A percentile compares a stretch with the other conserved stretches of the same genome.
phyloP scores from a whole-genome alignment of 2,888 invertebrate species.

The Lampropteryx suffumata region DNA sequence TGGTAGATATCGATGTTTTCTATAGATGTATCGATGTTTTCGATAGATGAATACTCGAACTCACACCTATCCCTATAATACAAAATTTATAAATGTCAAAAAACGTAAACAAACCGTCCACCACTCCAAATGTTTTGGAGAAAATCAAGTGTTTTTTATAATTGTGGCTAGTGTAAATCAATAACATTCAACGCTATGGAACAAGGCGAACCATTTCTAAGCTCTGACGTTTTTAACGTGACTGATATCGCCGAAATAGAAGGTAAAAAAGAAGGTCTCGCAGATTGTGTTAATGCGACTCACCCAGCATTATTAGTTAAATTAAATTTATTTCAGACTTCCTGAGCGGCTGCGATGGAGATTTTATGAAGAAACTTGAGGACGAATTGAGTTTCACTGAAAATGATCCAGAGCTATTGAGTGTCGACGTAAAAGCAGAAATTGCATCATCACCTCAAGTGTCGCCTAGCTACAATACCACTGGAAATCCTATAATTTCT shows the following conservation, averaged over 20 bases:
- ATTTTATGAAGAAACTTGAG: slow-evolving; percentile 82
- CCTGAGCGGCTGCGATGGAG: slow-evolving; percentile 86
- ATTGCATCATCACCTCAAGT: slow-evolving; percentile 54
- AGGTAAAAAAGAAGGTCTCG: slow-evolving; percentile 71
- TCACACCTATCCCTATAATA: too few relatives aligned
- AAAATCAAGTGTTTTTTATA: slow-evolving; percentile 29
- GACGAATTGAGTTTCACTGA: slow-evolving; percentile 68
- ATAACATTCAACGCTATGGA: slow-evolving; percentile 52
- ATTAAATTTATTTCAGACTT: slow-evolving; percentile 74
- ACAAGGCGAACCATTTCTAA: slow-evolving; percentile 65
- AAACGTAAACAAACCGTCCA: slow-evolving; percentile 61
- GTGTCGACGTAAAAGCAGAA: slow-evolving; percentile 60
- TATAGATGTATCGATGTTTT: neutral
- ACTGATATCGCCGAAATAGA: slow-evolving; percentile 87
- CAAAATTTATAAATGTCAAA: slow-evolving; percentile 44
- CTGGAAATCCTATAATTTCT: slow-evolving; percentile 69
- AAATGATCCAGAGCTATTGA: slow-evolving; percentile 56
- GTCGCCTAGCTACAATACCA: slow-evolving; percentile 57
- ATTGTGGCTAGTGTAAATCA: slow-evolving; percentile 19
- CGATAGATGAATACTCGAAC: too few relatives aligned
- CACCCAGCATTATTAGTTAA: neutral
- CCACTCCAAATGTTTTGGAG: slow-evolving; percentile 28
- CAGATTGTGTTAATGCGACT: neutral
- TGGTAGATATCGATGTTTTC: too few relatives aligned
- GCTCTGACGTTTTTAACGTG: slow-evolving; percentile 84